Evolutionary conservation across 2,888 invertebrate species (phyloP).

Genomic region (Notodonta ziczac): DNA sequence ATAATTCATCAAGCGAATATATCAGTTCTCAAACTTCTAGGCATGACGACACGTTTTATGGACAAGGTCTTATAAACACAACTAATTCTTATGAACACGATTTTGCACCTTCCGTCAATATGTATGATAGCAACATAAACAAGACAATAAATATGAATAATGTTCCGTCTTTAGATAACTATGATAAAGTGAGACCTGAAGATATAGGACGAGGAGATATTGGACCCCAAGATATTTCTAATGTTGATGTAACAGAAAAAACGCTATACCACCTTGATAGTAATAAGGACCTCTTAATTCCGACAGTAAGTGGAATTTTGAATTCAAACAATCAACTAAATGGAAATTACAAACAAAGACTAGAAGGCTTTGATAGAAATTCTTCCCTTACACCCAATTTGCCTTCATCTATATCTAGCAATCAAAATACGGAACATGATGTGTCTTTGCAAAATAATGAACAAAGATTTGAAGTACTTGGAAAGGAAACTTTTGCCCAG

Average conservation of each 20-base stretch:
- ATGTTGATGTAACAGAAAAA: conserved; percentile 7
- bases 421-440: neutral
- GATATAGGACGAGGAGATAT: conserved; percentile 48
- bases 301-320: neutral
- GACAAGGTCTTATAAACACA: neutral
- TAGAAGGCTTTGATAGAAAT: conserved; percentile 15
- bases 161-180: conserved; percentile 7
- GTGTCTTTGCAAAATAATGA: neutral
- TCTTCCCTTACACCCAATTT: neutral
- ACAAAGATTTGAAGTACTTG: conserved; percentile 6
- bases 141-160: conserved; percentile 10
- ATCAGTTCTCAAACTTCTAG: conserved; percentile 14
- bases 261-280: neutral
- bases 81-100: neutral
- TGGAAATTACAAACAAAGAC: neutral
- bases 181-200: conserved; percentile 19
- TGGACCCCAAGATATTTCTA: no score
- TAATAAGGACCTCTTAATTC: neutral
- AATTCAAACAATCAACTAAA: neutral
- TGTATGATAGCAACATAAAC: neutral
- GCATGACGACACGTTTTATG: conserved; percentile 7
- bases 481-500: conserved; percentile 19
- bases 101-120: neutral
- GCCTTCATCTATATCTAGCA: conserved; percentile 7
- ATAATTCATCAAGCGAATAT: conserved; percentile 3